Evolutionary conservation across 2,113 vertebrate genomes (phyloP).

Genomic region (Piaya cayana): DNA sequence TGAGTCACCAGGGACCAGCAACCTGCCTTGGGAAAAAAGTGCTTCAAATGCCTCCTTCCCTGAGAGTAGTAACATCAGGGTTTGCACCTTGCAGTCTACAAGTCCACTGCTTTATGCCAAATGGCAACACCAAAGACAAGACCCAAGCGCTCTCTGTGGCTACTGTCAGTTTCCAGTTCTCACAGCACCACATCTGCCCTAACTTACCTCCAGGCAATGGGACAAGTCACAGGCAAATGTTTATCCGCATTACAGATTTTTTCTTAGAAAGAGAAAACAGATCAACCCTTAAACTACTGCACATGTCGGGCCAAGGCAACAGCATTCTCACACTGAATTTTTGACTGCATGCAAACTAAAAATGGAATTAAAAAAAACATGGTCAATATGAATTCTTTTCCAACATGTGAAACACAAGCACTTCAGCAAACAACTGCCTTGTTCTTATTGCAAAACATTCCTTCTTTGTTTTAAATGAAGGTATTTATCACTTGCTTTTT

Average conservation of each 20-base stretch:
- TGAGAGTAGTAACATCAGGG: not conserved
- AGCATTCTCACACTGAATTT: not conserved
- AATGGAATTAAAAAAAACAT: not conserved
- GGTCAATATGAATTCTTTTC: not conserved
- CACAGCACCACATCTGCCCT: not conserved
- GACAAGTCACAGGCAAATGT: not conserved
- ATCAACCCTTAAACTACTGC: not conserved
- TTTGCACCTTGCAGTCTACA: not conserved
- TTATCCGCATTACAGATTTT: not conserved
- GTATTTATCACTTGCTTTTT: not conserved
- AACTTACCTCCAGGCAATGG: not conserved
- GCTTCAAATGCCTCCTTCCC: not conserved
- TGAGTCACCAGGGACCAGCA: not conserved
- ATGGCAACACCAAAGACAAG: not conserved
- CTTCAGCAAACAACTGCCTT: not conserved
- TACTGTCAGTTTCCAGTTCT: not conserved
- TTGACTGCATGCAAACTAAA: not conserved
- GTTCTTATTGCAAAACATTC: not conserved
- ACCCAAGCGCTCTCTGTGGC: not conserved
- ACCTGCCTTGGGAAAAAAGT: not conserved
- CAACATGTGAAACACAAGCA: not conserved
- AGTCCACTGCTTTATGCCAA: not conserved
- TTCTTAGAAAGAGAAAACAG: slow-evolving; percentile 39
- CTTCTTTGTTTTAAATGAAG: not conserved
- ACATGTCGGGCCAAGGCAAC: not conserved